phyloP scores from a whole-genome alignment of 2,113 vertebrate species.

The Macrotis lagotis region DNA sequence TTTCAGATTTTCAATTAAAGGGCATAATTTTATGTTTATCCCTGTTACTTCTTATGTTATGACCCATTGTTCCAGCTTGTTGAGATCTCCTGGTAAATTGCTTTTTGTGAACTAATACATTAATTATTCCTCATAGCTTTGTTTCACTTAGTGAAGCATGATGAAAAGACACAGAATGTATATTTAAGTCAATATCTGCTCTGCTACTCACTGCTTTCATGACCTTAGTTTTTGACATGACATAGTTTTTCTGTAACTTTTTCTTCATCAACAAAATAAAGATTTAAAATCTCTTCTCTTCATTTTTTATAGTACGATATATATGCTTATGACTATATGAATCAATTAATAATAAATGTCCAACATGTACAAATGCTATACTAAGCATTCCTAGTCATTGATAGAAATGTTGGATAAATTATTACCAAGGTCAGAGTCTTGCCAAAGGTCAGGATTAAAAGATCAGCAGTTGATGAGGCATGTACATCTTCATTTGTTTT shows the following conservation, averaged over 20 bases:
- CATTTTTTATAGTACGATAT: background rate
- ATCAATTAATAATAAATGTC: background rate
- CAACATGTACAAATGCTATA: background rate
- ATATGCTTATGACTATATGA: background rate
- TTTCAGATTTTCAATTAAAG: background rate
- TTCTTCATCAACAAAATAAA: background rate
- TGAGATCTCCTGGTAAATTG: background rate
- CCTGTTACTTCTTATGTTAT: background rate
- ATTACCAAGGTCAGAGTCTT: background rate
- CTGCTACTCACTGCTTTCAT: background rate
- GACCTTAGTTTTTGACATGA: background rate
- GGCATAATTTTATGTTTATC: background rate
- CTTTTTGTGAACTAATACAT: background rate
- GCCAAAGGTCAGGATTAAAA: background rate
- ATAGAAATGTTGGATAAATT: background rate
- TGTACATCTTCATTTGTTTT: background rate
- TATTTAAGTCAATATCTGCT: background rate
- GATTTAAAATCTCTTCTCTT: background rate
- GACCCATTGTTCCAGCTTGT: background rate
- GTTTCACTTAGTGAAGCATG: background rate
- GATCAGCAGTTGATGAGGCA: too few species aligned
- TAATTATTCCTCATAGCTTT: background rate
- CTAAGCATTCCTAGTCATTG: background rate
- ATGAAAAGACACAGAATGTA: background rate
- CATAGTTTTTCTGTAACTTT: background rate